phyloP scores from a whole-genome alignment of 2,888 invertebrate genomes.

The Blastobasis adustella region DNA sequence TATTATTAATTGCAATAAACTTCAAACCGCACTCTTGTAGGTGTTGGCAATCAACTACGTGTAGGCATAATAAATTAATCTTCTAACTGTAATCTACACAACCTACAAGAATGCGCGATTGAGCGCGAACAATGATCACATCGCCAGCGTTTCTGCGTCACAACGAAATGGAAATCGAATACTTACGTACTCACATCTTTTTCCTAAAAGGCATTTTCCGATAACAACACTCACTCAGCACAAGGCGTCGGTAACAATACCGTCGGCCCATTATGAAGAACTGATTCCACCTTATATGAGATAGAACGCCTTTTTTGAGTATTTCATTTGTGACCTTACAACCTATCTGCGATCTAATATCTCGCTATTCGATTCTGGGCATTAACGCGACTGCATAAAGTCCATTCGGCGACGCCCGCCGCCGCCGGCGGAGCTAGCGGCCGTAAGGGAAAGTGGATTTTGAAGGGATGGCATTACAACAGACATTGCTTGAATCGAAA shows the following conservation, averaged over 20 bases:
- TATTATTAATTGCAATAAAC: no score
- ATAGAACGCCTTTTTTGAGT: conserved; percentile 40
- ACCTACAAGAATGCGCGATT: no score
- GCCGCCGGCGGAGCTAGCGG: conserved; percentile 3
- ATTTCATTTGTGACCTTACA: conserved; percentile 32
- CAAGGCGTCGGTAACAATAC: conserved; percentile 46
- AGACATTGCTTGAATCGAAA: conserved; percentile 14
- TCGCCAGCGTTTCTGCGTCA: conserved; percentile 12
- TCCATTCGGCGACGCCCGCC: conserved; percentile 7
- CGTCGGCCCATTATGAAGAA: conserved; percentile 52
- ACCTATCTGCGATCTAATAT: conserved; percentile 19
- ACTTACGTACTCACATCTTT: conserved; percentile 25
- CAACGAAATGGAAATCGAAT: conserved; percentile 22
- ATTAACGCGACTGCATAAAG: conserved; percentile 17
- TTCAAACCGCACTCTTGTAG: no score
- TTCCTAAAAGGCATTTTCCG: conserved; percentile 51
- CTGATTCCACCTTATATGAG: conserved; percentile 52
- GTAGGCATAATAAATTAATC: no score
- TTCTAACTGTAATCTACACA: no score
- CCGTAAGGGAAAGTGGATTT: conserved; percentile 16
- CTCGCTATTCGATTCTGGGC: conserved; percentile 24
- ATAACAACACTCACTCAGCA: conserved; percentile 34
- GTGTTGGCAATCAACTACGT: no score
- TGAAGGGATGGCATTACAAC: conserved; percentile 8
- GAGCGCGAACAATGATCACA: conserved; percentile 21